These are phyloP conservation scores for Acronicta alni DNA, from an alignment of 2,888 invertebrate genomes.

Conservation along the genomic window DNA sequence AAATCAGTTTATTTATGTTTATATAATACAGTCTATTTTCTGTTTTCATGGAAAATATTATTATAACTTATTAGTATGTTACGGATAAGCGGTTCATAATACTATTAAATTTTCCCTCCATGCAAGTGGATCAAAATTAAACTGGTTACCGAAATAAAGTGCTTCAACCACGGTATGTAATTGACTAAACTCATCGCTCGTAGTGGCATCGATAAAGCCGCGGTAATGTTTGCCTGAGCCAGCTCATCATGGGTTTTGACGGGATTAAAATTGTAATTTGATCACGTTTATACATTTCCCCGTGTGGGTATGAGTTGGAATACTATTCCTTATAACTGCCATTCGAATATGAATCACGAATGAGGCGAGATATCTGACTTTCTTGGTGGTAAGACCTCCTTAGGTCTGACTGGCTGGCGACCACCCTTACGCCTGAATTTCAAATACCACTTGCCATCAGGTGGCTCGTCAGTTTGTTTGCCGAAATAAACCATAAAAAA, in stretches of 20 bases:
- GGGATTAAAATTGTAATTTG: neutral
- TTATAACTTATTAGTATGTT: neutral
- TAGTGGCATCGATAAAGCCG: slow-evolving; percentile 12
- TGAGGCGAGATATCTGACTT: too few species aligned
- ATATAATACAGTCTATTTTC: neutral
- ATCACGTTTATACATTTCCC: too few species aligned
- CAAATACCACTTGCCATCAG: too few species aligned
- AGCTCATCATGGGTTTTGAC: slow-evolving; percentile 10
- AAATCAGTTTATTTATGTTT: neutral
- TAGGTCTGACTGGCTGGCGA: too few species aligned
- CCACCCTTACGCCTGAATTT: too few species aligned
- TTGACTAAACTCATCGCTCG: slow-evolving; percentile 6
- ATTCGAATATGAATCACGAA: too few species aligned
- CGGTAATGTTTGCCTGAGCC: slow-evolving; percentile 14
- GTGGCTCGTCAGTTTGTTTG: too few species aligned
- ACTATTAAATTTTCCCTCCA: slow-evolving; percentile 15
- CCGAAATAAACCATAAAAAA: too few species aligned
- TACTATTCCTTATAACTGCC: too few species aligned
- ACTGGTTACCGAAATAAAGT: slow-evolving; percentile 38
- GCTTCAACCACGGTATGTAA: slow-evolving; percentile 17
- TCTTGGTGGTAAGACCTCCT: too few species aligned
- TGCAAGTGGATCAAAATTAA: slow-evolving; percentile 20
- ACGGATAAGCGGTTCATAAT: slow-evolving; percentile 6
- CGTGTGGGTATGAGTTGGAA: too few species aligned
- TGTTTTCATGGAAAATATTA: neutral